Evolutionary conservation across 2,888 invertebrate species (phyloP).

Genomic region (Tuta absoluta): DNA sequence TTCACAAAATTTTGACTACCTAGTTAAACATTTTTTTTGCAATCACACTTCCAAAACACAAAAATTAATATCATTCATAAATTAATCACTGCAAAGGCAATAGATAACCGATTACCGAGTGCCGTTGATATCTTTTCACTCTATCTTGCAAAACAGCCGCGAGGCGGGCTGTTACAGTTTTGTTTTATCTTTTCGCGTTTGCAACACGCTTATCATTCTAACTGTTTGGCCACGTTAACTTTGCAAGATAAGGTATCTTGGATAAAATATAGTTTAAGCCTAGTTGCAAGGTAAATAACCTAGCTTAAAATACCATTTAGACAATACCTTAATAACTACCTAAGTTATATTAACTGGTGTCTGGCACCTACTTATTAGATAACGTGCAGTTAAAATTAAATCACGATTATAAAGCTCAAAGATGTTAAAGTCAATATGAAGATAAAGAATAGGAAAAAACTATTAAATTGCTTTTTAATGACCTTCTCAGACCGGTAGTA

Average conservation of each 20-base stretch:
- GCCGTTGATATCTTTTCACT: conserved; percentile 6
- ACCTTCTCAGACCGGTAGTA: conserved; percentile 7
- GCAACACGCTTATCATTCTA: conserved; percentile 37
- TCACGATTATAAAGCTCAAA: background rate
- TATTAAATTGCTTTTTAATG: conserved; percentile 1
- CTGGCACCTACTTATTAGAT: background rate
- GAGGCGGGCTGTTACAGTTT: conserved; percentile 11
- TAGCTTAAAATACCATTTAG: background rate
- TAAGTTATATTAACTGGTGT: background rate
- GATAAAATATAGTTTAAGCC: background rate
- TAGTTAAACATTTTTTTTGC: background rate
- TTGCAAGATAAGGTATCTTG: conserved; percentile 48
- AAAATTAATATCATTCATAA: background rate
- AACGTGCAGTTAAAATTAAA: background rate
- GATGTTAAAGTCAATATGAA: background rate
- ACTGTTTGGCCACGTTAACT: conserved; percentile 46
- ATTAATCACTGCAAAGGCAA: background rate
- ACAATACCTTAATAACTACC: background rate
- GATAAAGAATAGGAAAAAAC: conserved; percentile 1
- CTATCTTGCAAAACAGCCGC: background rate
- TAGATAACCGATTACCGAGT: conserved; percentile 3
- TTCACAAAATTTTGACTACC: background rate
- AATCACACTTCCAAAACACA: background rate
- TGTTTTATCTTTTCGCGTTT: conserved; percentile 35
- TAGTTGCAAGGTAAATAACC: background rate